Conservation (phyloP, 1,140 invertebrate genomes). For the Aphaenogaster rudis region DNA sequence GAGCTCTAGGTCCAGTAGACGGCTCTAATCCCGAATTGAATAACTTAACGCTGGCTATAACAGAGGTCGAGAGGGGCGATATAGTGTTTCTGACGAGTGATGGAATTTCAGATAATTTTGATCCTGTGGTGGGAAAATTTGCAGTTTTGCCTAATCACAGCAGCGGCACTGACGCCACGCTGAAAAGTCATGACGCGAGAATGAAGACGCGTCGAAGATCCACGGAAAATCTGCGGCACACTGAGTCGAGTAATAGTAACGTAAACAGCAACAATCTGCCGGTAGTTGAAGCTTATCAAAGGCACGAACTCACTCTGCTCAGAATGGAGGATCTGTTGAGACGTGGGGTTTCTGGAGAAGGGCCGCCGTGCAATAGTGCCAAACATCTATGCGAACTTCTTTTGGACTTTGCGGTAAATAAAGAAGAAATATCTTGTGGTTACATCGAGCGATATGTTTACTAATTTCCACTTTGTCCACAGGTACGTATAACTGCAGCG, state of each 20-base stretch:
- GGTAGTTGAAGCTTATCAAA: conserved; percentile 92
- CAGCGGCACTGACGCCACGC: conserved; percentile 76
- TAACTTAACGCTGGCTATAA: conserved; percentile 96
- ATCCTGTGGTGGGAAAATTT: conserved; percentile 97
- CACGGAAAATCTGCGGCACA: conserved; percentile 75
- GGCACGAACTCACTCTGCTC: conserved; percentile 93
- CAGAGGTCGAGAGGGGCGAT: conserved; percentile 93
- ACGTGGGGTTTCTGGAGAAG: conserved; percentile 91
- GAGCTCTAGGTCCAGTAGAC: conserved; percentile 96
- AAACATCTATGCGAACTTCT: conserved; percentile 91
- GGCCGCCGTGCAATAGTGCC: conserved; percentile 87
- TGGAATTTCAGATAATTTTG: conserved; percentile 97
- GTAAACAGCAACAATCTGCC: conserved; percentile 89
- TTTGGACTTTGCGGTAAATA: conserved; percentile 91
- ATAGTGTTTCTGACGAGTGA: conserved; percentile 96
- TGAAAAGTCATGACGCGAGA: conserved; percentile 78
- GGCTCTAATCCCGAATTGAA: conserved; percentile 96
- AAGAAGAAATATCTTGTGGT: not conserved
- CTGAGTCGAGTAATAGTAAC: conserved; percentile 72
- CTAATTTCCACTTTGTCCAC: conserved; percentile 65
- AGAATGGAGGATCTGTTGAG: conserved; percentile 93
- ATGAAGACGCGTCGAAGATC: conserved; percentile 86
- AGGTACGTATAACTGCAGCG: conserved; percentile 90
- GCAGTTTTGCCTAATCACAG: conserved; percentile 88
- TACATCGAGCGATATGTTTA: conserved; percentile 24